Evolutionary conservation across 2,113 vertebrate species (phyloP).

Genomic region (Syngnathoides biaculeatus): DNA sequence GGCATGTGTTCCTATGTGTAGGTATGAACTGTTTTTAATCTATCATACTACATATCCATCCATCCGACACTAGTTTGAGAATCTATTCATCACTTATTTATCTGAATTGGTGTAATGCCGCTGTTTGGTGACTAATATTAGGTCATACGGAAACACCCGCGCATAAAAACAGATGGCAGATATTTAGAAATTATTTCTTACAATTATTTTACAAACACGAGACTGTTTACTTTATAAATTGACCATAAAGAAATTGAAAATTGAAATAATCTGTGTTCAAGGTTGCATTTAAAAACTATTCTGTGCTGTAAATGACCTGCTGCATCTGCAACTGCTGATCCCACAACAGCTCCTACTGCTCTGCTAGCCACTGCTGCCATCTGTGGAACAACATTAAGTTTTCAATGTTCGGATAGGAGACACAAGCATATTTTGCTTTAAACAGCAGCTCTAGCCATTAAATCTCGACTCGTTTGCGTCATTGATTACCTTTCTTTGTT

Average conservation of each 20-base stretch:
- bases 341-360: slow-evolving; percentile 69
- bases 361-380: slow-evolving; percentile 63
- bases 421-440: no score
- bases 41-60: background rate
- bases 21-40: no score
- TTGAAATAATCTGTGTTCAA: no score
- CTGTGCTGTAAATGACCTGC: slow-evolving; percentile 55
- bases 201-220: no score
- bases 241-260: background rate
- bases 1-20: background rate
- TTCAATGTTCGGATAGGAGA: background rate
- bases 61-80: background rate
- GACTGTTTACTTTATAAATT: background rate
- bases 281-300: background rate
- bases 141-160: no score
- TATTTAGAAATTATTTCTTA: no score
- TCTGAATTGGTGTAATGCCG: background rate
- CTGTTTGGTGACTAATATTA: background rate
- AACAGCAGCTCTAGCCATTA: no score
- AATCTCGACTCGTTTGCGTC: background rate
- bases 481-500: background rate
- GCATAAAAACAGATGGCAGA: background rate
- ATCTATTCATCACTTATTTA: background rate
- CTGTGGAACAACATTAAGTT: slow-evolving; percentile 29
- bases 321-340: slow-evolving; percentile 71